Evolutionary conservation across 2,888 invertebrate genomes (phyloP).

Genomic region (Exocentrus adspersus): DNA sequence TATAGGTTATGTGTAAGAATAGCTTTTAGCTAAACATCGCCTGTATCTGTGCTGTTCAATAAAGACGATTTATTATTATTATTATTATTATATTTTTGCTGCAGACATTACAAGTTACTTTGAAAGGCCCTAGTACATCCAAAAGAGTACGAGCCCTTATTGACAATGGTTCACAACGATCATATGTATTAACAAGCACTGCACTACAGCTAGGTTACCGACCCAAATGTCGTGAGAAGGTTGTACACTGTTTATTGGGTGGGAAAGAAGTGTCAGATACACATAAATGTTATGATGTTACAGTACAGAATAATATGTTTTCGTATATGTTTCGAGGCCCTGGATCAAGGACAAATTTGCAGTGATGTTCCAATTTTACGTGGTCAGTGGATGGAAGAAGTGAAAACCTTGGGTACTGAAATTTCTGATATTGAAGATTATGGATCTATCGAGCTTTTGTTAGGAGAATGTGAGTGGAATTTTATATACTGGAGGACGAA

Average conservation of each 20-base stretch:
- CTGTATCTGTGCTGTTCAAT: too few species aligned
- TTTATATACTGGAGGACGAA: constrained; percentile 1
- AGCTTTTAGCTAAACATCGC: too few species aligned
- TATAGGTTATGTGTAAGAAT: too few species aligned
- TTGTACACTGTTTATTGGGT: constrained; percentile 3
- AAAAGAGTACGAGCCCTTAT: not conserved
- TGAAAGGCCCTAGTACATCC: not conserved
- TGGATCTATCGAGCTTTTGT: constrained; percentile 6
- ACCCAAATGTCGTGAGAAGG: not conserved
- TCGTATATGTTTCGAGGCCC: not conserved
- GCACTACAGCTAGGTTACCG: not conserved
- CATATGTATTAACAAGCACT: constrained; percentile 13
- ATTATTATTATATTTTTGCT: too few species aligned
- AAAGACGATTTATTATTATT: too few species aligned
- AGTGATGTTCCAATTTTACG: not conserved
- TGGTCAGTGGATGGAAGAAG: constrained; percentile 1
- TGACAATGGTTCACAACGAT: constrained; percentile 2
- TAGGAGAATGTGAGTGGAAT: constrained; percentile 8
- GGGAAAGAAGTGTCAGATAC: not conserved
- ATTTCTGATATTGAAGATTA: not conserved
- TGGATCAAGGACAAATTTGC: constrained; percentile 6
- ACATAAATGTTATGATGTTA: constrained; percentile 2
- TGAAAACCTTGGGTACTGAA: not conserved
- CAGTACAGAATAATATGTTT: not conserved
- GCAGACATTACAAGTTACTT: not conserved